Percentiles rank a stretch among this genome's conserved stretches.
These are phyloP conservation scores for Pimephales promelas DNA, from an alignment of 2,113 vertebrate genomes.

Conservation along the genomic window DNA sequence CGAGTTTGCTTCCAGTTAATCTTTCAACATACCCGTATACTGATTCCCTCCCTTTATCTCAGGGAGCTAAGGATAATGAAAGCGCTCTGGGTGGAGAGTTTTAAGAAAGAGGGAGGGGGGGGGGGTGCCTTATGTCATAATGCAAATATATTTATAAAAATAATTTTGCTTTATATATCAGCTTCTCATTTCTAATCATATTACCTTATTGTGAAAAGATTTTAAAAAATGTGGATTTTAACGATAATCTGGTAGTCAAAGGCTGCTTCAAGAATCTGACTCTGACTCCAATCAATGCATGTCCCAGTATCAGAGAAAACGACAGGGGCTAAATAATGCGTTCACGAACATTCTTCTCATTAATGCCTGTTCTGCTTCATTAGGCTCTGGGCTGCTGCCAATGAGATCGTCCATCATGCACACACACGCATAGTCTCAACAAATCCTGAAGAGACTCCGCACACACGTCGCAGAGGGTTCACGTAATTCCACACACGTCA, in stretches of 20 bases:
- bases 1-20: conserved; percentile 5
- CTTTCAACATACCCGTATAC: conserved; percentile 9
- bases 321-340: conserved; percentile 32
- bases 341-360: conserved; percentile 48
- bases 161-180: background rate
- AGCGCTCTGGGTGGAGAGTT: background rate
- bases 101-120: no score
- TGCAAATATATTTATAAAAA: background rate
- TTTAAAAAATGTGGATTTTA: background rate
- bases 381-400: conserved; percentile 40
- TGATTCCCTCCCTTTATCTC: conserved; percentile 6
- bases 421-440: background rate
- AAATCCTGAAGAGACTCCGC: background rate
- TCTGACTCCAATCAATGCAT: conserved; percentile 35
- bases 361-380: conserved; percentile 51
- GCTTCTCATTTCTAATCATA: background rate
- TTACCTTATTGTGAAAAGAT: background rate
- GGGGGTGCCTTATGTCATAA: background rate
- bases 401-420: conserved; percentile 45
- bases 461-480: conserved; percentile 14
- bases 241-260: conserved; percentile 29
- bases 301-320: conserved; percentile 34
- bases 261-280: conserved; percentile 14
- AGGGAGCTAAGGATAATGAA: background rate
- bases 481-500: conserved; percentile 42